Evolutionary conservation across 1,140 invertebrate genomes (phyloP), one percentile per base, ranked within the genome.

Genomic region (Trichonephila clavipes): DNA sequence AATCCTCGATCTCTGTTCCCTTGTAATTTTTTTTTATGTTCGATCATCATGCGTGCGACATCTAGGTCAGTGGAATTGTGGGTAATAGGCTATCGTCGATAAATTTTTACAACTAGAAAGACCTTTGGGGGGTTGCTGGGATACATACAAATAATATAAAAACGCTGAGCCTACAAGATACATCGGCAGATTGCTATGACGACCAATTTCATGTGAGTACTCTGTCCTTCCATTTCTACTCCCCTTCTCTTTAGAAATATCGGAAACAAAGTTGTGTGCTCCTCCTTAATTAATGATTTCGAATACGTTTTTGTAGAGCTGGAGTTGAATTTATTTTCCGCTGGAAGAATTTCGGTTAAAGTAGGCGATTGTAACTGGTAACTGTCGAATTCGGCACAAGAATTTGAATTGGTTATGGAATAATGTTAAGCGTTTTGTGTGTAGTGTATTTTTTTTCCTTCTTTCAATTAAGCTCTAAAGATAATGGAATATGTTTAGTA

Each of bases 311-410:
- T 62, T 34, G 10, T 28, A 77, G 69, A 18, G 69, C 28, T 77
- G 69, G 69, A 77, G 24, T 40, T 77, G 69, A 77, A 77, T 77
- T 77, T 34, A 18, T 77, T 77, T 77, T 77, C 69, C 69, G 18
- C 69, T 18, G 28, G 24, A 77, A 18, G 28, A 34, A 18, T 34
- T 40, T 34, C 28, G 28, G 28, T 77, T 28, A 77, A 77, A 77
- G 24, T 24, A 8, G 0, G 44, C 44, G 44, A 10, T 51, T 51
- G 44, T 51, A 51, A 10, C 8, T 51, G 7, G 44, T 51, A 51
- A 51, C 44, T 5, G 44, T 51, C 8, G 8, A 6, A 51, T 51
- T 51, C 5, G 44, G 5, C 2, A 51, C 5, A 51, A 5, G 8
- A 51, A 51, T 34, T 51, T 10, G 44, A 51, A 51, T 51, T 10